These are phyloP conservation scores for Osmerus mordax DNA, from an alignment of 2,113 vertebrate genomes.

Conservation along the genomic window DNA sequence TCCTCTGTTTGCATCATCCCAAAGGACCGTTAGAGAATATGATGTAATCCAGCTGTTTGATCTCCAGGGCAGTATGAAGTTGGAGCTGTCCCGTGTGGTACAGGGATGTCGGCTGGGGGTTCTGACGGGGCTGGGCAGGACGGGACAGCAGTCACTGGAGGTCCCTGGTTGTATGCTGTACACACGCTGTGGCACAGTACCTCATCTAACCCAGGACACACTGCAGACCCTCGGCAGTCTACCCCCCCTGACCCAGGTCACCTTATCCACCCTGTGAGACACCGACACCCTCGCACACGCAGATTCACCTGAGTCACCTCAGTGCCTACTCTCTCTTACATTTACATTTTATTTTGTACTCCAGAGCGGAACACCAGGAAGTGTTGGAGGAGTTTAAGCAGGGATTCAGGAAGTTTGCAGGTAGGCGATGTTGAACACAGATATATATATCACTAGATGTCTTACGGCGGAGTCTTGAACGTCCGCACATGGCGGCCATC, in stretches of 20 bases:
- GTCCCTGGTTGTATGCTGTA: slow-evolving; percentile 88
- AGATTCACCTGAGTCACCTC: background rate
- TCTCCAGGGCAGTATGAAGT: slow-evolving; percentile 69
- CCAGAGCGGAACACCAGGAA: slow-evolving; percentile 88
- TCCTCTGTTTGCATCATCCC: no score
- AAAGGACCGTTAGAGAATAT: no score
- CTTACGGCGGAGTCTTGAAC: no score
- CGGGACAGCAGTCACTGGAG: slow-evolving; percentile 68
- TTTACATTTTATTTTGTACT: slow-evolving; percentile 12
- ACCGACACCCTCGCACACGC: background rate
- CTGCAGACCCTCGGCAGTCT: slow-evolving; percentile 73
- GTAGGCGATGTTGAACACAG: slow-evolving; percentile 55
- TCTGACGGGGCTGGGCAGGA: slow-evolving; percentile 74
- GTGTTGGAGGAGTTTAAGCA: slow-evolving; percentile 89
- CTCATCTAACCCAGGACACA: slow-evolving; percentile 86
- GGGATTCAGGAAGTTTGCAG: slow-evolving; percentile 89
- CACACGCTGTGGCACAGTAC: slow-evolving; percentile 82
- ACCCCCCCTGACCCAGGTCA: slow-evolving; percentile 81
- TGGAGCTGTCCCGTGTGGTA: slow-evolving; percentile 74
- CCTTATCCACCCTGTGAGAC: slow-evolving; percentile 79
- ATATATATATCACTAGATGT: no score
- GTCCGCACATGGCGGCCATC: no score
- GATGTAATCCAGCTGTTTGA: no score
- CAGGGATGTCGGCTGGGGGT: slow-evolving; percentile 79
- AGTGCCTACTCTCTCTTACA: background rate